Evolutionary conservation across 2,888 invertebrate genomes (phyloP).

Genomic region (Patella depressa): DNA sequence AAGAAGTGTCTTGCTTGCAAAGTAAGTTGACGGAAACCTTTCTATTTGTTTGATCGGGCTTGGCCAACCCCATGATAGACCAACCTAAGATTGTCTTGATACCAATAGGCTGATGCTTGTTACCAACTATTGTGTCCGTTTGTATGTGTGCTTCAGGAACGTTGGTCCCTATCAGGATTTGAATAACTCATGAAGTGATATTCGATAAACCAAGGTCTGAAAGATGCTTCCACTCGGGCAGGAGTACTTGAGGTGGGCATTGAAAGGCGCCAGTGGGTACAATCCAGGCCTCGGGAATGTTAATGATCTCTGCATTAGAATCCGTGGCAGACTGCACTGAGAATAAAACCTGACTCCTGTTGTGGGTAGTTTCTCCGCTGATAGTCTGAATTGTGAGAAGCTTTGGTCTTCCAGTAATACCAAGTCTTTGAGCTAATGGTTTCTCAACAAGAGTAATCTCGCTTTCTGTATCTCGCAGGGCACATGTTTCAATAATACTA

Average conservation of each 20-base stretch:
- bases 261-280: no score
- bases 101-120: not conserved
- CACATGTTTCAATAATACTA: not conserved
- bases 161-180: not conserved
- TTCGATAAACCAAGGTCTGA: not conserved
- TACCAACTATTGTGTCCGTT: not conserved
- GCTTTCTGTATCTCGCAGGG: not conserved
- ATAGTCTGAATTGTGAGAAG: not conserved
- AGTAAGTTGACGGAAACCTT: not conserved
- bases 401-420: not conserved
- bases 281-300: not conserved
- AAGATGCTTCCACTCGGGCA: not conserved
- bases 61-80: not conserved
- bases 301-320: not conserved
- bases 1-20: conserved; percentile 1
- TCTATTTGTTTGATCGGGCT: not conserved
- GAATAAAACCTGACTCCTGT: not conserved
- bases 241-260: not conserved
- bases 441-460: conserved; percentile 1
- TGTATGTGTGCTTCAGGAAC: not conserved
- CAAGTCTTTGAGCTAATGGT: not conserved
- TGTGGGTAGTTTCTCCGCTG: not conserved
- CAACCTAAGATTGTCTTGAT: not conserved
- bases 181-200: not conserved
- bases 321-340: not conserved